Percentiles rank a stretch among this genome's conserved stretches.
These are phyloP conservation scores for Brachypalpus laphriformis DNA, from an alignment of 2,888 invertebrate genomes.

Conservation along the genomic window DNA sequence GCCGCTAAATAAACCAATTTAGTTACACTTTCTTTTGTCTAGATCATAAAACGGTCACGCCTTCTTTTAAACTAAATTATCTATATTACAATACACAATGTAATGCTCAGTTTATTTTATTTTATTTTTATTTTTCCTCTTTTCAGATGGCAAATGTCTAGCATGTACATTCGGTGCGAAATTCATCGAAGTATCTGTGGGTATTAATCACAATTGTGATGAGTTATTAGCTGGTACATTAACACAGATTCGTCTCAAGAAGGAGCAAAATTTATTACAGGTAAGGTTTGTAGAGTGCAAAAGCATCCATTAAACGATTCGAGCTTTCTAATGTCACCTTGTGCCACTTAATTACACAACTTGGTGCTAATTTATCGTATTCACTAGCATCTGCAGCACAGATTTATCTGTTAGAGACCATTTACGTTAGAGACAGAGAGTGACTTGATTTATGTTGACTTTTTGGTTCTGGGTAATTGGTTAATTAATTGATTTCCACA, in stretches of 20 bases:
- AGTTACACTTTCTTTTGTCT: no score
- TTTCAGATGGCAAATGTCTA: constrained; percentile 95
- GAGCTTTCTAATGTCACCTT: not conserved
- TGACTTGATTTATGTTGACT: constrained; percentile 17
- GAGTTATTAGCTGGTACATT: constrained; percentile 96
- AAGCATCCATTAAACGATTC: constrained; percentile 21
- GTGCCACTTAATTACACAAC: constrained; percentile 16
- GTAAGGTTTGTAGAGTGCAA: constrained; percentile 75
- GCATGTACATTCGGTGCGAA: constrained; percentile 96
- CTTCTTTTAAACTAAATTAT: no score
- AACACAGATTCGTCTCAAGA: constrained; percentile 94
- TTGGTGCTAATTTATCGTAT: constrained; percentile 7
- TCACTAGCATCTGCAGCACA: not conserved
- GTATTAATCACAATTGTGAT: constrained; percentile 98
- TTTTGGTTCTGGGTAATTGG: constrained; percentile 6
- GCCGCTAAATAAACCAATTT: no score
- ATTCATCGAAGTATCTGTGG: constrained; percentile 97
- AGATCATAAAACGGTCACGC: no score
- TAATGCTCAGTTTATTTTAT: not conserved
- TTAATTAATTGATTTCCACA: not conserved
- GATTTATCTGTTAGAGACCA: not conserved
- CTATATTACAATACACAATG: not conserved
- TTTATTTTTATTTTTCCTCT: constrained; percentile 65
- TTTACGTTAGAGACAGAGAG: not conserved
- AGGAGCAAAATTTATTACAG: constrained; percentile 85